phyloP scores from a whole-genome alignment of 2,888 invertebrate genomes.

The Anorthoa munda region DNA sequence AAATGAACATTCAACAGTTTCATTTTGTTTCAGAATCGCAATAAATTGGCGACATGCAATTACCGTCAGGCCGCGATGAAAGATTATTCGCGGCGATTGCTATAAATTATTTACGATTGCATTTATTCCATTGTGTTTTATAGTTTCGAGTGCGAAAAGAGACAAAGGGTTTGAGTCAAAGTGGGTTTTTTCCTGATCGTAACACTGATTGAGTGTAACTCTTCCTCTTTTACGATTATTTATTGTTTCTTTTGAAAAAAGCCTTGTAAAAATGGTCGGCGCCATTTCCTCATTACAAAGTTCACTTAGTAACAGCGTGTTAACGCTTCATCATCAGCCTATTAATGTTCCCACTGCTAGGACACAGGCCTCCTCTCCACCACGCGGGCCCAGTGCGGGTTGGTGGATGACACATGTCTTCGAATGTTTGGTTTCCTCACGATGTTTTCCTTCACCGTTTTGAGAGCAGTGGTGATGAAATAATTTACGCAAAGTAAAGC shows the following conservation, averaged over 20 bases:
- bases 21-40: slow-evolving; percentile 44
- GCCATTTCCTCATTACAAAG: slow-evolving; percentile 15
- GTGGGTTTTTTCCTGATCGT: slow-evolving; percentile 15
- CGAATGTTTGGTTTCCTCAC: too few relatives aligned
- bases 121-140: slow-evolving; percentile 53
- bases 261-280: neutral
- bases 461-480: too few relatives aligned
- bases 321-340: too few relatives aligned
- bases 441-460: too few relatives aligned
- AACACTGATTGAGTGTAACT: slow-evolving; percentile 31
- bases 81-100: slow-evolving; percentile 50
- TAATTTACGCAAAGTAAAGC: too few relatives aligned
- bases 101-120: slow-evolving; percentile 59
- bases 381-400: too few relatives aligned
- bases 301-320: slow-evolving; percentile 24
- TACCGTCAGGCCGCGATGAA: slow-evolving; percentile 51
- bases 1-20: slow-evolving; percentile 52
- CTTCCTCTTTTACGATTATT: slow-evolving; percentile 22
- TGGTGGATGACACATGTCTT: too few relatives aligned
- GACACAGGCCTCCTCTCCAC: too few relatives aligned
- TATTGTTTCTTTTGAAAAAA: slow-evolving; percentile 21
- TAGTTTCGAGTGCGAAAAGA: slow-evolving; percentile 33
- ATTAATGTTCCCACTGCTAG: too few relatives aligned
- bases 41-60: slow-evolving; percentile 59
- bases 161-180: slow-evolving; percentile 20